Conservation (phyloP, 2,113 vertebrate genomes). For the Sphyrna mokarran region DNA sequence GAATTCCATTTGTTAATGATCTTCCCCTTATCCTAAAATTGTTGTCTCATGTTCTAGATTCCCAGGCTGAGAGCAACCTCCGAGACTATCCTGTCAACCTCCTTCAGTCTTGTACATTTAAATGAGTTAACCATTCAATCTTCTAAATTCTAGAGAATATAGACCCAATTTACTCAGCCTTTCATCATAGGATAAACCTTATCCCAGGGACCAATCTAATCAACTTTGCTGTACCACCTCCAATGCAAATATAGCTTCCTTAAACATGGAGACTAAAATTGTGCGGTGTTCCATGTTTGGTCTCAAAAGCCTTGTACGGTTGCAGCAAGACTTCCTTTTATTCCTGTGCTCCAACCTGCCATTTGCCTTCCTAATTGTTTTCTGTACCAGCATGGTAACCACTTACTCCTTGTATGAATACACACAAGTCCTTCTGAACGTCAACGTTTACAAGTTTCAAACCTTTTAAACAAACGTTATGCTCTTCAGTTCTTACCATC, state of each 20-base stretch:
- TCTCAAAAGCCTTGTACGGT: background rate
- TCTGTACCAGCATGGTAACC: background rate
- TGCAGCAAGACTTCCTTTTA: background rate
- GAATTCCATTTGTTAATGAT: background rate
- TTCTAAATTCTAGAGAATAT: background rate
- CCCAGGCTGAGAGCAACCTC: background rate
- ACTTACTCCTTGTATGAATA: background rate
- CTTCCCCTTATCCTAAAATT: background rate
- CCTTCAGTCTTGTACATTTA: background rate
- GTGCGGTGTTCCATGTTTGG: background rate
- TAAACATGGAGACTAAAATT: background rate
- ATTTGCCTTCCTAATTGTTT: background rate
- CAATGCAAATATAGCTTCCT: background rate
- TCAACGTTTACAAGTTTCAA: background rate
- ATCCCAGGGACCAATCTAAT: background rate
- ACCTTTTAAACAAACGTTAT: background rate
- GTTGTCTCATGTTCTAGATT: background rate
- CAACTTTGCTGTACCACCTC: background rate
- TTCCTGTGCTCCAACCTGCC: background rate
- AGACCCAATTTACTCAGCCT: background rate
- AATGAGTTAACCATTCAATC: background rate
- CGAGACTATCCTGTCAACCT: background rate
- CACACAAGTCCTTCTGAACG: background rate
- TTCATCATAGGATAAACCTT: background rate
- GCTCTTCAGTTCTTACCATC: background rate